A percentile compares a stretch with the other conserved stretches of the same genome.
These are phyloP conservation scores for Scleropages formosus DNA, from an alignment of 2,797 vertebrate species.

Conservation along the genomic window DNA sequence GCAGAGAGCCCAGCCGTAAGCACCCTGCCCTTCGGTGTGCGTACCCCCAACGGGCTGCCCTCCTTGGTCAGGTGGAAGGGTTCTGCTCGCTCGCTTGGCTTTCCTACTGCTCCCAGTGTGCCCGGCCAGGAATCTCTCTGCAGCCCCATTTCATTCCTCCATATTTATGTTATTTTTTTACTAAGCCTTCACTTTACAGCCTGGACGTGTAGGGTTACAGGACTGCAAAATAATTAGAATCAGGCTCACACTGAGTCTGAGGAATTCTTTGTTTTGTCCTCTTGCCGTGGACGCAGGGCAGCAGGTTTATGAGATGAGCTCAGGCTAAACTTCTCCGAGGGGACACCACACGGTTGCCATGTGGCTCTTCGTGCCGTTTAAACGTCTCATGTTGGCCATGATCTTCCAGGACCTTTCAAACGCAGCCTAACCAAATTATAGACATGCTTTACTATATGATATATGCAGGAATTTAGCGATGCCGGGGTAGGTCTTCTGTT, in stretches of 20 bases:
- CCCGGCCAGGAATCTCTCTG: conserved; percentile 56
- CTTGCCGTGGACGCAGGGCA: conserved; percentile 1
- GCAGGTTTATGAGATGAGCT: conserved; percentile 38
- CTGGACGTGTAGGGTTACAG: conserved; percentile 47
- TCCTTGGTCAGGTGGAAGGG: conserved; percentile 45
- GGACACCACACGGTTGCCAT: conserved; percentile 30
- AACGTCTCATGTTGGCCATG: conserved; percentile 17
- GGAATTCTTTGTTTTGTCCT: conserved; percentile 39
- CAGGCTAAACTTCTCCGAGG: conserved; percentile 32
- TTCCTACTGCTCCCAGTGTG: conserved; percentile 51
- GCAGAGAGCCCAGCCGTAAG: no score
- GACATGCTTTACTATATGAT: background rate
- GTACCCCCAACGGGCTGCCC: background rate
- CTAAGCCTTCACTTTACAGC: conserved; percentile 55
- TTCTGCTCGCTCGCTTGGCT: conserved; percentile 51
- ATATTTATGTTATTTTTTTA: conserved; percentile 60
- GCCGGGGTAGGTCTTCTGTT: background rate
- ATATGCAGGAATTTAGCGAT: background rate
- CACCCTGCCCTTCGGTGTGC: no score
- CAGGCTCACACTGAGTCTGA: conserved; percentile 41
- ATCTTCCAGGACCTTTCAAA: conserved; percentile 8
- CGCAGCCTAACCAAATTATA: conserved; percentile 10
- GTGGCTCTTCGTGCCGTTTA: conserved; percentile 25
- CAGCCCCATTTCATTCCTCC: conserved; percentile 53
- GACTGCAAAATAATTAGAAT: conserved; percentile 53